Evolutionary conservation across 23 tunicate genomes (phyloP), one percentile per base, ranked within the genome.

Genomic region (Oikopleura dioica): DNA sequence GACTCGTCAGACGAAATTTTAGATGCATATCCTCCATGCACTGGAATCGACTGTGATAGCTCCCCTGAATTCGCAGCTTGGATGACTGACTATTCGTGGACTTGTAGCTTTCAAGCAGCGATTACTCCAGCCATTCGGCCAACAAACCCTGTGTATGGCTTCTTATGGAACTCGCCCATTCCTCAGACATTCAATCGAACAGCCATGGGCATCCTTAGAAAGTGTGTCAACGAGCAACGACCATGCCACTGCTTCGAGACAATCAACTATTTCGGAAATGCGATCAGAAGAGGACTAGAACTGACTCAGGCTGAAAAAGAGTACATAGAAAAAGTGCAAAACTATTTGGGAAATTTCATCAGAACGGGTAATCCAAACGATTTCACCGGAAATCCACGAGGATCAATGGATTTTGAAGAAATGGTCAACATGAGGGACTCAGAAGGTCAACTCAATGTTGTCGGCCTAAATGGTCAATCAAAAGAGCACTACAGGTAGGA

Each of bases 281-380:
- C 55, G 55, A 44, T 44, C 21, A 21, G 21, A 9, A 9, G 55
- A 44, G 16, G 21, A 21, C 21, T 44, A 44, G 21, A 44, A 9
- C 21, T 44, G 55, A 44, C 55, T 9, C 9, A 21, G 9, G 55
- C 9, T 9, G 55, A 44, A 44, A 44, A 9, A 9, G 55, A 44
- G 55, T 44, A 63, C 72, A 63, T 63, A 2, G 72, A 63, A 16
- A 23, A 28, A 24, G 26, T 63, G 16, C 72, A 63, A 63, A 16
- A 23, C 26, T 24, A 12, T 16, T 23, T 63, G 16, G 72, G 72
- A 16, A 63, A 63, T 63, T 63, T 63, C 26, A 63, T 63, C 5
- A 23, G 72, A 28, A 63, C 72, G 4, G 72, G 72, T 28, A 28
- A 63, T 63, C 72, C 72, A 5, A 63, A 63, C 26, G 72, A 63